A percentile compares a stretch with the other conserved stretches of the same genome.
Evolutionary conservation across 2,113 vertebrate genomes (phyloP).

Genomic region (Cyprinodon tularosa): DNA sequence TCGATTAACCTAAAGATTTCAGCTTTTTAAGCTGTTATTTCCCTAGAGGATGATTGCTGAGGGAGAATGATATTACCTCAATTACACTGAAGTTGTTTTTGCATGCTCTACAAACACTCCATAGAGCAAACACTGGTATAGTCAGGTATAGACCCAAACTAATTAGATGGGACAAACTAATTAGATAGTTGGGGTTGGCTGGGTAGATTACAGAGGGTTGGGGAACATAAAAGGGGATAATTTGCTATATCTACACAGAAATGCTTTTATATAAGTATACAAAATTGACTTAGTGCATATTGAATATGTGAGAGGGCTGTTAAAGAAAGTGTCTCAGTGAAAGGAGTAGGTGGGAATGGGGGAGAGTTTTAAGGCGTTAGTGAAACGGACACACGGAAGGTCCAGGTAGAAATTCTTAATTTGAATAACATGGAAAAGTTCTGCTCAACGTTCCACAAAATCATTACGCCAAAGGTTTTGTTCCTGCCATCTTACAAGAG

Average conservation of each 20-base stretch:
- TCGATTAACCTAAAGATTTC: slow-evolving; percentile 1
- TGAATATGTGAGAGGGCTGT: too few species aligned
- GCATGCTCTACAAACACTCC: neutral
- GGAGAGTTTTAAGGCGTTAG: too few species aligned
- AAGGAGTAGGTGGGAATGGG: too few species aligned
- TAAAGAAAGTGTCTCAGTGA: too few species aligned
- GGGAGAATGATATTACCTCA: neutral
- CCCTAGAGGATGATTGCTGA: neutral
- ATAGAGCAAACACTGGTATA: neutral
- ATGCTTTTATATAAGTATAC: too few species aligned
- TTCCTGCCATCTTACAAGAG: neutral
- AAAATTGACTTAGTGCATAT: too few species aligned
- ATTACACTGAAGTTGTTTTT: neutral
- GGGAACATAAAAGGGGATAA: too few species aligned
- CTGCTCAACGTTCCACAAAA: too few species aligned
- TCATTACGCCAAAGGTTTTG: too few species aligned
- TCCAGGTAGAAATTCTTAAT: neutral
- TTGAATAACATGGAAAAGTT: neutral
- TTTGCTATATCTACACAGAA: too few species aligned
- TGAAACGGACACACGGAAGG: neutral
- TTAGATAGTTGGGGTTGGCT: neutral
- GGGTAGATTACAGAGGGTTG: neutral
- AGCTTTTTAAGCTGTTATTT: neutral
- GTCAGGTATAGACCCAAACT: too few species aligned
- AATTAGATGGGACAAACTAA: too few species aligned